Evolutionary conservation across 2,888 invertebrate species (phyloP).

Genomic region (Thymelicus sylvestris): DNA sequence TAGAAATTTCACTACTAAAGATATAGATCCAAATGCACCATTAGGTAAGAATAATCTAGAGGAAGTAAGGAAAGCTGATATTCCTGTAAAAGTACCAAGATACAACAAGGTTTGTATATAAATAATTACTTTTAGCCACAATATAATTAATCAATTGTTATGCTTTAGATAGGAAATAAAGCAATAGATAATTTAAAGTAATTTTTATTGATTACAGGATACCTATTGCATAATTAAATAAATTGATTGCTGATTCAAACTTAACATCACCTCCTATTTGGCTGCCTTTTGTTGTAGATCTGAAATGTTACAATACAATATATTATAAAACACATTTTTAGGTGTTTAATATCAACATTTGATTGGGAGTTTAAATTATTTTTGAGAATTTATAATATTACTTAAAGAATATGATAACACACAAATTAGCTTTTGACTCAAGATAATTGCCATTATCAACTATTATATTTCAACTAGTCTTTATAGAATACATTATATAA

Average conservation of each 20-base stretch:
- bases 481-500: too few species aligned
- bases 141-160: neutral
- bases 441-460: too few species aligned
- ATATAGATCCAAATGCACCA: constrained; percentile 84
- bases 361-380: too few species aligned
- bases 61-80: constrained; percentile 82
- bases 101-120: constrained; percentile 57
- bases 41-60: constrained; percentile 86
- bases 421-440: too few species aligned
- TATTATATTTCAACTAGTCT: too few species aligned
- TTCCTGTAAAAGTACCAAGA: constrained; percentile 71
- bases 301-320: constrained; percentile 52
- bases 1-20: constrained; percentile 84
- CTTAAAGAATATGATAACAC: too few species aligned
- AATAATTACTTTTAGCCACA: constrained; percentile 16
- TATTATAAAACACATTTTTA: too few species aligned
- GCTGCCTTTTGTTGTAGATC: constrained; percentile 59
- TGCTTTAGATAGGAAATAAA: constrained; percentile 5
- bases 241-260: constrained; percentile 29
- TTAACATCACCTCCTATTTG: constrained; percentile 48
- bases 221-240: constrained; percentile 35
- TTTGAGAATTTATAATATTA: too few species aligned
- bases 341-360: too few species aligned
- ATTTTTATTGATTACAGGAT: constrained; percentile 28
- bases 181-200: constrained; percentile 1